phyloP scores from a whole-genome alignment of 2,797 vertebrate species.

The Catostomus latipinnis region DNA sequence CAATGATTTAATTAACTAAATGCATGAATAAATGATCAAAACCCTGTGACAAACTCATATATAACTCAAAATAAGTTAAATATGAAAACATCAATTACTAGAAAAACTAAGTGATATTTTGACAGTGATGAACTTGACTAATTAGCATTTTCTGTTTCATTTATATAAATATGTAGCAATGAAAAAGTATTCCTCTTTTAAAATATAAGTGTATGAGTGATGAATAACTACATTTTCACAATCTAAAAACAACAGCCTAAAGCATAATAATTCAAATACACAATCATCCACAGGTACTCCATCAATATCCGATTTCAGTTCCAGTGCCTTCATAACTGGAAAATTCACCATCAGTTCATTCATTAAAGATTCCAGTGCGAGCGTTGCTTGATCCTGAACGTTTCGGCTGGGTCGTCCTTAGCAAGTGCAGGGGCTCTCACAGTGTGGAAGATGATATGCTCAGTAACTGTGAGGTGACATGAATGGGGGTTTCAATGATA shows the following conservation, averaged over 20 bases:
- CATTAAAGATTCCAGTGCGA: slow-evolving; percentile 32
- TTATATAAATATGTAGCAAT: too few species aligned
- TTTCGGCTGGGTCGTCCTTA: slow-evolving; percentile 70
- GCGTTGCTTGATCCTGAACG: slow-evolving; percentile 49
- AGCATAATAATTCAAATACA: neutral
- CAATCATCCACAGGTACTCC: neutral
- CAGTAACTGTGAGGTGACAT: slow-evolving; percentile 56
- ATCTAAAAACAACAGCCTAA: neutral
- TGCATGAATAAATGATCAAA: slow-evolving; percentile 1
- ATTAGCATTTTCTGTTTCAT: too few species aligned
- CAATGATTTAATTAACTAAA: neutral
- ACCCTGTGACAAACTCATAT: neutral
- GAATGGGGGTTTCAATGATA: slow-evolving; percentile 63
- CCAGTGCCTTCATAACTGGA: slow-evolving; percentile 6
- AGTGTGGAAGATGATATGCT: slow-evolving; percentile 50
- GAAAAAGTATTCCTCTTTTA: too few species aligned
- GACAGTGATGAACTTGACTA: too few species aligned
- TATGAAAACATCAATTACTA: neutral
- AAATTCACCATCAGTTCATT: slow-evolving; percentile 27
- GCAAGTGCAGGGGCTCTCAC: slow-evolving; percentile 56
- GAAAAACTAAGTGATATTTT: too few species aligned
- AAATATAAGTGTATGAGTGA: neutral
- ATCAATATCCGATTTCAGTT: slow-evolving; percentile 4
- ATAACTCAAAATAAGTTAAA: neutral
- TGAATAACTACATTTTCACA: neutral